phyloP scores from a whole-genome alignment of 2,113 vertebrate species.

The Clupea harengus region DNA sequence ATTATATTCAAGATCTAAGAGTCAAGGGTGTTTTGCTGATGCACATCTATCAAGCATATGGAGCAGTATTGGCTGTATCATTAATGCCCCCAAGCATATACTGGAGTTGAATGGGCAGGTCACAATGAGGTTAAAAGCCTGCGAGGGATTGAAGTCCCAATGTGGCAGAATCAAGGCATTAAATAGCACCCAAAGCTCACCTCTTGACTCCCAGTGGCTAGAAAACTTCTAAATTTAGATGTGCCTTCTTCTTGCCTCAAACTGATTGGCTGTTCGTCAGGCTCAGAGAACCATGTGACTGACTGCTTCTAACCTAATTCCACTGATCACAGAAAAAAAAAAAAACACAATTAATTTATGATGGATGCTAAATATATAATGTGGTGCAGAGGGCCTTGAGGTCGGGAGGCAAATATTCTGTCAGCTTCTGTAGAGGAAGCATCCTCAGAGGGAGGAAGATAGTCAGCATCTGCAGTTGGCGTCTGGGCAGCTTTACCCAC shows the following conservation, averaged over 20 bases:
- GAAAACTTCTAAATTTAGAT: constrained; percentile 4
- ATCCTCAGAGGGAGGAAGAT: not conserved
- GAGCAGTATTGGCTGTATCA: too few species aligned
- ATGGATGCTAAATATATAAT: not conserved
- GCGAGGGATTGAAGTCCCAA: not conserved
- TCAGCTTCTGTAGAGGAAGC: not conserved
- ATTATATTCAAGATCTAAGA: not conserved
- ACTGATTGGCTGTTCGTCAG: not conserved
- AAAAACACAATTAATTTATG: not conserved
- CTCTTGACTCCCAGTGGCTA: not conserved
- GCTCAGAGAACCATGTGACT: constrained; percentile 10
- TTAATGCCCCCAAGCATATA: not conserved
- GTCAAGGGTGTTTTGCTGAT: not conserved
- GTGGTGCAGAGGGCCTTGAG: not conserved
- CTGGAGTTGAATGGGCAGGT: not conserved
- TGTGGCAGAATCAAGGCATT: not conserved
- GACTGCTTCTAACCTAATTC: constrained; percentile 8
- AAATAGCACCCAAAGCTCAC: not conserved
- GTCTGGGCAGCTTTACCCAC: constrained; percentile 39
- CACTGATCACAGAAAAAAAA: not conserved
- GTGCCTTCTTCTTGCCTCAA: not conserved
- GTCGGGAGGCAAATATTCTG: not conserved
- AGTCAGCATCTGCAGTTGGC: constrained; percentile 5
- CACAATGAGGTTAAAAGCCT: not conserved
- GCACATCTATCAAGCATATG: not conserved